Evolutionary conservation across 1,140 invertebrate genomes (phyloP).

Genomic region (Myzus persicae): DNA sequence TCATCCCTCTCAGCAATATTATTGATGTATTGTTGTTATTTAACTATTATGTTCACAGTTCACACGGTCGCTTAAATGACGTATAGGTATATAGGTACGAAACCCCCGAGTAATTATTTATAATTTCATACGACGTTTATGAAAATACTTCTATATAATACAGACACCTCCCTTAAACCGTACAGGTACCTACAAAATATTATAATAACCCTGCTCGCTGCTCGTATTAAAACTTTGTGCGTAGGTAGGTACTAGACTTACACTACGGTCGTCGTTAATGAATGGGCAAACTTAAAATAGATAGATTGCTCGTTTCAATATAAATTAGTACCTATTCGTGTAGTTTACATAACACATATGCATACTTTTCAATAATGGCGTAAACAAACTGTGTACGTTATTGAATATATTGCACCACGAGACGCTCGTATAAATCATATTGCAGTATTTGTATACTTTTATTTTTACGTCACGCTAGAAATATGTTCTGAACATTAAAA

Average conservation of each 20-base stretch:
- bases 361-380: background rate
- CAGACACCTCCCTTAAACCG: background rate
- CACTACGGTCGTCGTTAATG: background rate
- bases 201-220: background rate
- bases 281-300: background rate
- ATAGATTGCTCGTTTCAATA: background rate
- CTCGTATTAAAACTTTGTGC: background rate
- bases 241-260: background rate
- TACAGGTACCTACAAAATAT: background rate
- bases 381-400: background rate
- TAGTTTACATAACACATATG: no score
- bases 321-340: background rate
- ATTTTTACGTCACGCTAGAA: background rate
- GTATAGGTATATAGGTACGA: background rate
- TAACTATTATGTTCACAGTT: background rate
- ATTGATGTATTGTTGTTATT: background rate
- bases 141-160: background rate
- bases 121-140: background rate
- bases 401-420: background rate
- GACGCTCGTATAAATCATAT: background rate
- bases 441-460: background rate
- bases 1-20: background rate
- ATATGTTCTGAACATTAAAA: background rate
- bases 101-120: background rate
- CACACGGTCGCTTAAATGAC: background rate